phyloP scores from a whole-genome alignment of 2,113 vertebrate genomes.

The Apaloderma vittatum region DNA sequence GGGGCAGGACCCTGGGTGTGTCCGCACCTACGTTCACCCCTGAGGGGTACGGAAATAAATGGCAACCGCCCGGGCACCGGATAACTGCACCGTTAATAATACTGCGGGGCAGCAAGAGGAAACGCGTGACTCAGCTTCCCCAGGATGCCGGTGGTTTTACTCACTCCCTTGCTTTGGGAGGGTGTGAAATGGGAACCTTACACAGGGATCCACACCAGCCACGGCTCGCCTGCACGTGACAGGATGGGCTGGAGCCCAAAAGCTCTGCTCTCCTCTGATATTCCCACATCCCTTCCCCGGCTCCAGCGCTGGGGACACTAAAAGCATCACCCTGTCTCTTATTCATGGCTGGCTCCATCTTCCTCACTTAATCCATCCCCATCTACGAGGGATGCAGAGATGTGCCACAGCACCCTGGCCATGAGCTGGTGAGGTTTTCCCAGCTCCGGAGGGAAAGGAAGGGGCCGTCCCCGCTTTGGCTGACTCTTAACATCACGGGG shows the following conservation, averaged over 20 bases:
- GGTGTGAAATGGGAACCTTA: fast-evolving
- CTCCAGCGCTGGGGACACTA: background rate
- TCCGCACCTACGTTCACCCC: fast-evolving
- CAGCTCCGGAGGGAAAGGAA: background rate
- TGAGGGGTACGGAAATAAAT: background rate
- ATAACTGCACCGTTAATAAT: background rate
- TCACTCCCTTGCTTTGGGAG: background rate
- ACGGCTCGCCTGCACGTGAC: fast-evolving
- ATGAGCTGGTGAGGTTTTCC: fast-evolving
- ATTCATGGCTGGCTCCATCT: background rate
- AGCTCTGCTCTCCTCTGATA: background rate
- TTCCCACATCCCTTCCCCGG: background rate
- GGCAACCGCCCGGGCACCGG: background rate
- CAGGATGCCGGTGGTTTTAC: background rate
- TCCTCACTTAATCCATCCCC: background rate
- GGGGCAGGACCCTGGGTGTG: background rate
- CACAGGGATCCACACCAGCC: background rate
- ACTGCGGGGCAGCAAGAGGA: background rate
- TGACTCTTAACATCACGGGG: background rate
- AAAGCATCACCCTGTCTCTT: background rate
- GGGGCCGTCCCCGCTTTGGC: fast-evolving
- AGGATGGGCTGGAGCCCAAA: background rate
- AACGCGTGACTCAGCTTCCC: constrained; percentile 29
- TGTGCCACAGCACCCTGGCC: background rate
- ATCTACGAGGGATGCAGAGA: fast-evolving